These are phyloP conservation scores for Tenualosa thibaudeaui DNA, from an alignment of 2,797 vertebrate genomes.

Conservation along the genomic window DNA sequence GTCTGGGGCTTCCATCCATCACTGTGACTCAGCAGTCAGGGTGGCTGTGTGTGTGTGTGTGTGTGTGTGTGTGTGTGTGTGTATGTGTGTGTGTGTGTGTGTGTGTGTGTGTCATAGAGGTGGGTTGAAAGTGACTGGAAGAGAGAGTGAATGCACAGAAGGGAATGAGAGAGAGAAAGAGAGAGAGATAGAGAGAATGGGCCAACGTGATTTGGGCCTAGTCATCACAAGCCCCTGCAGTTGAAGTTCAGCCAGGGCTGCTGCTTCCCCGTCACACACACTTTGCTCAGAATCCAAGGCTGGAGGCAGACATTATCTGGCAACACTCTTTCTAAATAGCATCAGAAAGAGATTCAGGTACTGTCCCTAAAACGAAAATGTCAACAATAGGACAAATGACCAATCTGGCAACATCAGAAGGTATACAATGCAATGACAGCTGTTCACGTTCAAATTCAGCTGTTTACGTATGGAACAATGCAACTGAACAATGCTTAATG, in stretches of 20 bases:
- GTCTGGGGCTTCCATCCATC: neutral
- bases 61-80: neutral
- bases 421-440: neutral
- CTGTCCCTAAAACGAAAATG: neutral
- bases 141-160: conserved; percentile 17
- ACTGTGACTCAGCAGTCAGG: neutral
- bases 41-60: neutral
- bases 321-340: neutral
- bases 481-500: too few species aligned
- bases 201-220: conserved; percentile 10
- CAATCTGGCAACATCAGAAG: neutral
- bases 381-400: neutral
- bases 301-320: neutral
- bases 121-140: conserved; percentile 7
- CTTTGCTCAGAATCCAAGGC: neutral
- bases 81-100: neutral
- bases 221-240: neutral
- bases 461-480: too few species aligned
- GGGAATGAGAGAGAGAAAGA: neutral
- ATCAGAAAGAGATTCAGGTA: neutral
- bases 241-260: conserved; percentile 1
- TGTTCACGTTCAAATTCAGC: too few species aligned
- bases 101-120: neutral
- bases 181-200: neutral
- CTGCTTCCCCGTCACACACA: neutral